phyloP scores from a whole-genome alignment of 2,888 invertebrate species.

The Geotrupes spiniger region DNA sequence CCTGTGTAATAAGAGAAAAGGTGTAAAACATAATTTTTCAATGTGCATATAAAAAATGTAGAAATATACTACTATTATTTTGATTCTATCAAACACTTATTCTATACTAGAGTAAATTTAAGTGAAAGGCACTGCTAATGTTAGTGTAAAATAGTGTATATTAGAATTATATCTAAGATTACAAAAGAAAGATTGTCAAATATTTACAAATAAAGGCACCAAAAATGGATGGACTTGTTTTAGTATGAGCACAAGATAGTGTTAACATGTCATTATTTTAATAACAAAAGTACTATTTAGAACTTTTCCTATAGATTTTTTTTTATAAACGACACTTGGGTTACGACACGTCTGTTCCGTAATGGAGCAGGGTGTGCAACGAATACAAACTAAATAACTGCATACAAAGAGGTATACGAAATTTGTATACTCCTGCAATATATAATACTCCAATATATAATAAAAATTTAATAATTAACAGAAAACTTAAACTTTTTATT shows the following conservation, averaged over 20 bases:
- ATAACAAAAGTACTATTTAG: slow-evolving; percentile 22
- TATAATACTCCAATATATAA: slow-evolving; percentile 8
- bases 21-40: slow-evolving; percentile 11
- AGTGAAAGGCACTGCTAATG: slow-evolving; percentile 39
- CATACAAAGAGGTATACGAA: slow-evolving; percentile 10
- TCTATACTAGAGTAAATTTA: slow-evolving; percentile 17
- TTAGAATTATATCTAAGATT: slow-evolving; percentile 23
- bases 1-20: slow-evolving; percentile 6
- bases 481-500: slow-evolving; percentile 4
- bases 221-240: slow-evolving; percentile 51
- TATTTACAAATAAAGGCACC: slow-evolving; percentile 48
- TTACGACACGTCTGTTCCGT: slow-evolving; percentile 25
- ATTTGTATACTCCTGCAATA: slow-evolving; percentile 10
- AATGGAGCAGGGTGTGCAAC: slow-evolving; percentile 27
- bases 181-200: slow-evolving; percentile 39
- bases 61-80: slow-evolving; percentile 24
- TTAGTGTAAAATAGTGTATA: slow-evolving; percentile 35
- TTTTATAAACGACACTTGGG: slow-evolving; percentile 14
- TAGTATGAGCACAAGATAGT: slow-evolving; percentile 43
- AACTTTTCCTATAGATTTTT: slow-evolving; percentile 11
- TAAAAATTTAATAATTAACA: slow-evolving; percentile 7
- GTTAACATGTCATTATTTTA: slow-evolving; percentile 3
- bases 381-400: slow-evolving; percentile 13
- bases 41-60: slow-evolving; percentile 22
- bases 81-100: slow-evolving; percentile 25